phyloP scores from a whole-genome alignment of 1,140 invertebrate genomes.

The Dreissena polymorpha region DNA sequence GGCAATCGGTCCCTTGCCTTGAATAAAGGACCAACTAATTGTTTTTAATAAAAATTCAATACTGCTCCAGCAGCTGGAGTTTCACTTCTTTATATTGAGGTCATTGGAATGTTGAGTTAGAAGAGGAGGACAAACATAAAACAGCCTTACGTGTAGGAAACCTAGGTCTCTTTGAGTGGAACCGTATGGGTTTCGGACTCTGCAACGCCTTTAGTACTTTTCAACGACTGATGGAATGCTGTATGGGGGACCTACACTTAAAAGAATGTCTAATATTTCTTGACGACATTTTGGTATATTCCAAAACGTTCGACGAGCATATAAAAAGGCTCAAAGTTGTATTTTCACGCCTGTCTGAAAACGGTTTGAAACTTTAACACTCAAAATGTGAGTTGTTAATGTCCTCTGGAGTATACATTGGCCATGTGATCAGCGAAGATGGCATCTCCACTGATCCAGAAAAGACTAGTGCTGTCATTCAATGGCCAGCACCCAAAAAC shows the following conservation, averaged over 20 bases:
- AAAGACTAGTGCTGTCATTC: constrained; percentile 4
- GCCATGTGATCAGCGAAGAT: background rate
- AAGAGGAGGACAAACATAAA: constrained; percentile 60
- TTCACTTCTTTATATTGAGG: no score
- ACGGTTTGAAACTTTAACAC: no score
- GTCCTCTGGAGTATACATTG: background rate
- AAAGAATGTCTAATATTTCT: constrained; percentile 36
- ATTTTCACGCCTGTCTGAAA: constrained; percentile 3
- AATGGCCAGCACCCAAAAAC: constrained; percentile 46
- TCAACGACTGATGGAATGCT: constrained; percentile 13
- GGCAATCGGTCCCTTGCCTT: no score
- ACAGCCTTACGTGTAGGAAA: constrained; percentile 66
- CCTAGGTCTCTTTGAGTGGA: constrained; percentile 30
- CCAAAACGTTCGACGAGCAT: background rate
- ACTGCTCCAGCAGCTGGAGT: no score
- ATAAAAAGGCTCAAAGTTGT: background rate
- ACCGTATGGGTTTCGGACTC: constrained; percentile 26
- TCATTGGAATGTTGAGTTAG: constrained; percentile 27
- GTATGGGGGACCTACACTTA: constrained; percentile 34
- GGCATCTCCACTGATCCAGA: constrained; percentile 16
- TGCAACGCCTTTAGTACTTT: constrained; percentile 4
- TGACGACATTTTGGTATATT: constrained; percentile 11
- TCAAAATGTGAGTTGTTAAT: no score
- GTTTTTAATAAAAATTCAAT: no score
- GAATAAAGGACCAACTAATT: no score